Evolutionary conservation across 2,113 vertebrate genomes (phyloP), one percentile per base, ranked within the genome.

Genomic region (Grus americana): DNA sequence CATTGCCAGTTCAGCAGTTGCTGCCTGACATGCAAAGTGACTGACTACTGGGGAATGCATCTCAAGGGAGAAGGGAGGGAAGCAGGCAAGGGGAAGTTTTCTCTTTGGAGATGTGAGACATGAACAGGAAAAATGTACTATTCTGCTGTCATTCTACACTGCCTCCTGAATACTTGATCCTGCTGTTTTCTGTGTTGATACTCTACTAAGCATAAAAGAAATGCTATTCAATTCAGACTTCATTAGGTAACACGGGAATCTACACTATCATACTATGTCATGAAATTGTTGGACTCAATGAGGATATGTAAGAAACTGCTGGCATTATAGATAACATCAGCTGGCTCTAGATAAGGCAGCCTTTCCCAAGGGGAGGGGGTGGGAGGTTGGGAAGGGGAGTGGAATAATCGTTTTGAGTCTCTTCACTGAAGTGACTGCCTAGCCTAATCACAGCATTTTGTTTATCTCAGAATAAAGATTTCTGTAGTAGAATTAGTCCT

Each of bases 281-380:
- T 79, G 17, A 73, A 94, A 96, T 42, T 70, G 44, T 70, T 95
- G 73, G 76, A 79, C 38, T 87, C 47, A 42, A 7, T 4, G 52
- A 61, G 65, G 88, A 46, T 75, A 62, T 82, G 80, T 79, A 87
- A 95, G 92, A 91, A 82, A 58, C 66, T 91, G 86, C 95, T 85
- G 58, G 86, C 70, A 21, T 87, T 67, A 61, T 0, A 91, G 92
- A 95, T 94, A 95, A 87, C 78, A 97, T 95, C 94, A 82, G 62
- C 74, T 97, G 92, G 73, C 94, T 87, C 58, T 40, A 73, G 88
- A 93, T 79, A 94, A 95, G 95, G 73, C 75, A 84, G 67, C 26
- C 70, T 89, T 72, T 29, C 54, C 44, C 36, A 57, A 17, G 49
- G 36, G 89, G 34, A 91, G 47, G 19, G 40, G 42, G 34, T 46